Evolutionary conservation across 2,797 vertebrate species (phyloP), one percentile per base, ranked within the genome.

Genomic region (Borostomias antarcticus): DNA sequence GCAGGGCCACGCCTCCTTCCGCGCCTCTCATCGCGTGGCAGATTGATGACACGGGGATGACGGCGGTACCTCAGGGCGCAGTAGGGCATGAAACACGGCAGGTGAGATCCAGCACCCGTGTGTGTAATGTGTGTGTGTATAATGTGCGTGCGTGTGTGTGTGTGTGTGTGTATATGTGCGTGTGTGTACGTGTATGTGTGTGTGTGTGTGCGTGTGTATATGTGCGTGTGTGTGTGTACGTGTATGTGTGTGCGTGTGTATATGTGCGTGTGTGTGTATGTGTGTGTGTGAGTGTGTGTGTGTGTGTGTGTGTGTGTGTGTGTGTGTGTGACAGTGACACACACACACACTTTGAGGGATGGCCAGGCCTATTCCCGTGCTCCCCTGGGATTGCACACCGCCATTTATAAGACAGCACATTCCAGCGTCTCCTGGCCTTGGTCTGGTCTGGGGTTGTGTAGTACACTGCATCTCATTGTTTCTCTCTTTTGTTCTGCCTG

Each of bases 41-140:
- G 86, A 90, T 90, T 90, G 82, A 89, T 89, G 85, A 80, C 75
- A 69, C 65, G 72, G 73, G 72, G 76, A 74, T 68, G 66, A 72
- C 69, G 69, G 33, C 64, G 73, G 76, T 75, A 81, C 85, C 84
- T 84, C 71, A 3, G 84, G 78, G 84, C 82, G 70, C 78, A 85
- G 87, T 90, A 87, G 72, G 70, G 84, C 82, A 82, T 60, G n/a
- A 58, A 80, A 73, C 66, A 62, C 78, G 76, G 68, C 75, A 15
- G 15, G 35, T 25, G n/a, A 59, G 21, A 59, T 26, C 23, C 15
- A 58, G 29, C 19, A 9, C 29, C 54, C 19, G 29, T n/a, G n/a
- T n/a, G n/a, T n/a, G n/a, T n/a, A n/a, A n/a, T n/a, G n/a, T n/a
- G n/a, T n/a, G n/a, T n/a, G n/a, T n/a, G n/a, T n/a, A n/a, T n/a